These are phyloP conservation scores for Gambelia wislizenii DNA, from an alignment of 2,797 vertebrate species.

Conservation along the genomic window DNA sequence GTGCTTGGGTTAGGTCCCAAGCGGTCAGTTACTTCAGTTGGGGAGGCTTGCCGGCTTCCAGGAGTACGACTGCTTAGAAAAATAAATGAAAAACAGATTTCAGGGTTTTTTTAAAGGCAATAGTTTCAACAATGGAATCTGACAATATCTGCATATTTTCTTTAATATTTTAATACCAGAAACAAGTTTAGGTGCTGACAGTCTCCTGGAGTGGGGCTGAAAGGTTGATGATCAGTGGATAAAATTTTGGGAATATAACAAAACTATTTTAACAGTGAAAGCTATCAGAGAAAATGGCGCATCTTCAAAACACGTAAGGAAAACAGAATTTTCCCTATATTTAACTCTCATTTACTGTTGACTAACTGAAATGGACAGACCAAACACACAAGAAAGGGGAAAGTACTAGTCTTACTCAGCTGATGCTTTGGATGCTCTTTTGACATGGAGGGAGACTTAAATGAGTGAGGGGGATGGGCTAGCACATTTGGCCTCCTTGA, in stretches of 20 bases:
- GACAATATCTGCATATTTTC: background rate
- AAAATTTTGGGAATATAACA: too few relatives aligned
- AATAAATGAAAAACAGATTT: background rate
- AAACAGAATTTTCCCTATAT: too few relatives aligned
- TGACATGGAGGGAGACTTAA: background rate
- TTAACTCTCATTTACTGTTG: background rate
- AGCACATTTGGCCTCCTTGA: background rate
- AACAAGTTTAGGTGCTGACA: background rate
- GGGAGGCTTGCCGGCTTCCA: constrained; percentile 96
- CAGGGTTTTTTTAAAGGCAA: background rate
- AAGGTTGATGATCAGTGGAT: too few relatives aligned
- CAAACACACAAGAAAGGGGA: background rate
- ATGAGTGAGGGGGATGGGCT: background rate
- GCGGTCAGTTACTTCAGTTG: constrained; percentile 95
- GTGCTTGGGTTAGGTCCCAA: constrained; percentile 88
- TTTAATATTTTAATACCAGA: background rate
- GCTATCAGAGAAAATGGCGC: too few relatives aligned
- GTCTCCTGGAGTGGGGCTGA: background rate
- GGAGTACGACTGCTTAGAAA: constrained; percentile 87
- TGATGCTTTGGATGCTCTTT: background rate
- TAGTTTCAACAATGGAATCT: background rate
- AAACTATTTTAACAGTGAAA: too few relatives aligned
- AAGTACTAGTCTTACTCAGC: background rate
- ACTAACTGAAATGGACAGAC: background rate
- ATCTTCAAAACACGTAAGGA: too few relatives aligned